phyloP scores from a whole-genome alignment of 2,888 invertebrate species.

The Nineta flava region DNA sequence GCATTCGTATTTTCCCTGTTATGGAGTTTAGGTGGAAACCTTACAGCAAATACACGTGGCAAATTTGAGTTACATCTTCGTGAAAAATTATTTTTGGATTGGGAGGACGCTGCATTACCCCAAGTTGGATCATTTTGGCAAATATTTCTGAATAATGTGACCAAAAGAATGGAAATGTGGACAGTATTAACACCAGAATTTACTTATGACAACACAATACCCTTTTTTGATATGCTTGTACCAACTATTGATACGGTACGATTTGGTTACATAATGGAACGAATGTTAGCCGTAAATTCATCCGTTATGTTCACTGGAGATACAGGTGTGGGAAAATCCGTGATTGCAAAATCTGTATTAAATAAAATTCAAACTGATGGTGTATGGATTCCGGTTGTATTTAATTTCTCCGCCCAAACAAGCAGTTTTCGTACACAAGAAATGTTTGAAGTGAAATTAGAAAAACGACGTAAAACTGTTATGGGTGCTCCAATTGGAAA shows the following conservation, averaged over 20 bases:
- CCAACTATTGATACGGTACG: conserved; percentile 84
- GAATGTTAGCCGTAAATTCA: conserved; percentile 51
- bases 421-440: conserved; percentile 70
- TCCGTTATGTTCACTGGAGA: conserved; percentile 83
- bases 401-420: conserved; percentile 88
- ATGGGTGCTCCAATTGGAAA: conserved; percentile 73
- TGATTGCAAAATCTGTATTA: conserved; percentile 61
- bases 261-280: conserved; percentile 65
- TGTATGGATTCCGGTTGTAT: conserved; percentile 53
- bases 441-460: conserved; percentile 72
- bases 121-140: conserved; percentile 56
- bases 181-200: conserved; percentile 61
- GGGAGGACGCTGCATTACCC: conserved; percentile 43
- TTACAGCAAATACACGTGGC: conserved; percentile 50
- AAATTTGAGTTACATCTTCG: conserved; percentile 53
- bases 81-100: conserved; percentile 50
- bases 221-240: conserved; percentile 81
- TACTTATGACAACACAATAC: conserved; percentile 45
- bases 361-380: conserved; percentile 42
- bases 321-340: conserved; percentile 84
- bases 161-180: conserved; percentile 61
- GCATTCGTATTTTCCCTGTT: conserved; percentile 67
- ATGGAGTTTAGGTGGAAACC: conserved; percentile 80
- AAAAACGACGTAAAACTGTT: conserved; percentile 62
- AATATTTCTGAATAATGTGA: conserved; percentile 54